A percentile compares a stretch with the other conserved stretches of the same genome.
These are phyloP conservation scores for Chymomyza costata DNA, from an alignment of 1,140 invertebrate genomes.

Conservation along the genomic window DNA sequence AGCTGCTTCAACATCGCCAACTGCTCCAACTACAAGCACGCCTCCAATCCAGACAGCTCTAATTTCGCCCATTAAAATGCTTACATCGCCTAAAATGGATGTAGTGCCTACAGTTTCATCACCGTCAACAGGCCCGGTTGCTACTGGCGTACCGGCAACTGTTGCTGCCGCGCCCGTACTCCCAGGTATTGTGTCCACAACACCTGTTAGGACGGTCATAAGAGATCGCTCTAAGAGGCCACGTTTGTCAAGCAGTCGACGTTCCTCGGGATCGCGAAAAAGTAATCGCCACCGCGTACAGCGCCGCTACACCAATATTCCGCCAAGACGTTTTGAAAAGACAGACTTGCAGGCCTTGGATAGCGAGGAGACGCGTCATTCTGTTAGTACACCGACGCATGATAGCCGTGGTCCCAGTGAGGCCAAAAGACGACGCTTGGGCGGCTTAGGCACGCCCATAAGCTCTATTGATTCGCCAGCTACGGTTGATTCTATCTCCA, in stretches of 20 bases:
- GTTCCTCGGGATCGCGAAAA: conserved; percentile 52
- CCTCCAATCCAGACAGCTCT: conserved; percentile 5
- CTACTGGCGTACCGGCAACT: background rate
- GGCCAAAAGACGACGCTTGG: conserved; percentile 45
- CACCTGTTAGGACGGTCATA: background rate
- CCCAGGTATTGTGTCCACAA: background rate
- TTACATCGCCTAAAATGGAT: conserved; percentile 1
- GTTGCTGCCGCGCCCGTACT: background rate
- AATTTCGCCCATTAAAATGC: conserved; percentile 24
- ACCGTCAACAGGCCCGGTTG: too few species aligned
- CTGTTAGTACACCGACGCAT: conserved; percentile 41
- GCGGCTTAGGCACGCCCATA: conserved; percentile 28
- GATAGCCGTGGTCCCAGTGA: conserved; percentile 20
- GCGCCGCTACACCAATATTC: conserved; percentile 27
- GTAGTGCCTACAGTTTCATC: background rate
- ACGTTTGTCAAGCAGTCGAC: conserved; percentile 43
- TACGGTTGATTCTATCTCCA: conserved; percentile 45
- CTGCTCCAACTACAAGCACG: conserved; percentile 1
- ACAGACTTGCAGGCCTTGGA: conserved; percentile 17
- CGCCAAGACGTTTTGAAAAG: background rate
- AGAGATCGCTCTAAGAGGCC: conserved; percentile 44
- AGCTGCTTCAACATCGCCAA: conserved; percentile 20
- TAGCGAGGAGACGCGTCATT: conserved; percentile 41
- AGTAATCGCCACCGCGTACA: conserved; percentile 66
- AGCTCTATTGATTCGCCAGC: conserved; percentile 43